Evolutionary conservation across 2,888 invertebrate genomes (phyloP).

Genomic region (Lypha dubia): DNA sequence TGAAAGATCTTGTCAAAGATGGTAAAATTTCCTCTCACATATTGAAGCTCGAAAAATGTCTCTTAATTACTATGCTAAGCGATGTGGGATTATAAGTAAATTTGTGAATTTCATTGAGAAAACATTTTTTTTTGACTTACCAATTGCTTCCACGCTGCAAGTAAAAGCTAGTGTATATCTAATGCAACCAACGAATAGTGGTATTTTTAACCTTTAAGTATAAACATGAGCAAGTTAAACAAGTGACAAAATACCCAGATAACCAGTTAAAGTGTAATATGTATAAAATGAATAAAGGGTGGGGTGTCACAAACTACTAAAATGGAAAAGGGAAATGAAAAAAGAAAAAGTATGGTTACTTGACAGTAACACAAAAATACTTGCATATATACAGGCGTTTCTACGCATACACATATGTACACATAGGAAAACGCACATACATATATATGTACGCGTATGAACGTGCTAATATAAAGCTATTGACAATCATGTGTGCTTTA

Average conservation of each 20-base stretch:
- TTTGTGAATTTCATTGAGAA: too few relatives aligned
- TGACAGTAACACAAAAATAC: slow-evolving; percentile 50
- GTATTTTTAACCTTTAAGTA: slow-evolving; percentile 67
- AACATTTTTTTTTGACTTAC: slow-evolving; percentile 10
- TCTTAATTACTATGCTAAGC: too few relatives aligned
- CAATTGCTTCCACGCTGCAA: neutral
- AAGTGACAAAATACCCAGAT: slow-evolving; percentile 58
- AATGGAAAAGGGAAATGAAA: slow-evolving; percentile 53
- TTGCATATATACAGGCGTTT: slow-evolving; percentile 14
- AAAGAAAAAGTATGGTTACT: slow-evolving; percentile 33
- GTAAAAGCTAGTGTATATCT: slow-evolving; percentile 44
- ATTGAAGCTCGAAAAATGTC: too few relatives aligned
- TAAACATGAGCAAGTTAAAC: slow-evolving; percentile 56
- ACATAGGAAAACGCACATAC: neutral
- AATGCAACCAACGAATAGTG: slow-evolving; percentile 66
- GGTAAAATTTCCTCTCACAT: too few relatives aligned
- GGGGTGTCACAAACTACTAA: slow-evolving; percentile 51
- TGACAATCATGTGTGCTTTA: slow-evolving; percentile 42
- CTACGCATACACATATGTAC: neutral
- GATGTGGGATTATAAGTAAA: too few relatives aligned
- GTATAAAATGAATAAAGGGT: slow-evolving; percentile 52
- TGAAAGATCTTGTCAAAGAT: too few relatives aligned
- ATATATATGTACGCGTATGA: neutral
- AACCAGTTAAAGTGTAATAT: slow-evolving; percentile 61
- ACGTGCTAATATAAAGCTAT: slow-evolving; percentile 16